phyloP scores from a whole-genome alignment of 2,113 vertebrate genomes.

The Origma solitaria region DNA sequence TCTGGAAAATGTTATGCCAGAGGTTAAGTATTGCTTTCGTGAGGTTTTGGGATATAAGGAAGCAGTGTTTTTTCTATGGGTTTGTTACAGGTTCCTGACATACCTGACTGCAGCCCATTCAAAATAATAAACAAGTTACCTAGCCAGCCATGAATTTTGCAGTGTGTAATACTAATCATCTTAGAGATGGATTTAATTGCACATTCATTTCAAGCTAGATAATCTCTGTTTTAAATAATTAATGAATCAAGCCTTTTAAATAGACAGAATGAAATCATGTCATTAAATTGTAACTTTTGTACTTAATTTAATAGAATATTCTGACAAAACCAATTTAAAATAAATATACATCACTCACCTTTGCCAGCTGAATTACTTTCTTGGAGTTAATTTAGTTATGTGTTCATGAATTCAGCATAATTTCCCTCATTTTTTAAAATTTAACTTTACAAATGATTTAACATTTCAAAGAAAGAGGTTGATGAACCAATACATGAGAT shows the following conservation, averaged over 20 bases:
- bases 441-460: conserved; percentile 30
- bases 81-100: neutral
- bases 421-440: neutral
- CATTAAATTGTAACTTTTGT: neutral
- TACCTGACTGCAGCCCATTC: neutral
- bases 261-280: neutral
- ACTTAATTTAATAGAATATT: conserved; percentile 4
- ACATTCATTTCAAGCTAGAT: conserved; percentile 12
- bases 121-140: neutral
- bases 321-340: conserved; percentile 7
- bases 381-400: neutral
- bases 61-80: neutral
- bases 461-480: neutral
- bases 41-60: neutral
- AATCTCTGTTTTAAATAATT: conserved; percentile 1
- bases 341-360: conserved; percentile 5
- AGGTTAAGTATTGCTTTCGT: neutral
- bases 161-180: neutral
- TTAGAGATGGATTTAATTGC: neutral
- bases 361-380: conserved; percentile 2
- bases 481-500: neutral
- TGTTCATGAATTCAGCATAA: neutral
- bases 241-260: conserved; percentile 3
- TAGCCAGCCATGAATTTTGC: neutral
- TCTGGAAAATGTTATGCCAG: neutral